Evolutionary conservation across 2,113 vertebrate genomes (phyloP).

Genomic region (Chlamydotis undulata): DNA sequence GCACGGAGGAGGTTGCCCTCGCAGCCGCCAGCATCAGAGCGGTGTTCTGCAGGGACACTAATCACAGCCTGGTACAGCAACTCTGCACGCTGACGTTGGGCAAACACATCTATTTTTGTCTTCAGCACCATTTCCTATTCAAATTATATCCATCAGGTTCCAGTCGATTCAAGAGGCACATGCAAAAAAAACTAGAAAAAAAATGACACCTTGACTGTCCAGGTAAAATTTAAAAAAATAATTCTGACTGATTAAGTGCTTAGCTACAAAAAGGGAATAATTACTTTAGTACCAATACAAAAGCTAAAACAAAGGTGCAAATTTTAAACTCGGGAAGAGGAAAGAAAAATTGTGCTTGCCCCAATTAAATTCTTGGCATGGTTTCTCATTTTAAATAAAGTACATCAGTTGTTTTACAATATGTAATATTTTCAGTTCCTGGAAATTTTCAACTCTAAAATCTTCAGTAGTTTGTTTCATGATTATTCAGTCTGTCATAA

Average conservation of each 20-base stretch:
- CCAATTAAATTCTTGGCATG: not conserved
- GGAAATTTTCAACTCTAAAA: not conserved
- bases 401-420: not conserved
- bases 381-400: not conserved
- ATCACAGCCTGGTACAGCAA: not conserved
- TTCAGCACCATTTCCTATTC: not conserved
- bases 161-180: not conserved
- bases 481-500: not conserved
- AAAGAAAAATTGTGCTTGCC: fast-evolving
- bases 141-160: not conserved
- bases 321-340: not conserved
- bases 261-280: not conserved
- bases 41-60: not conserved
- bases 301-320: not conserved
- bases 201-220: not conserved
- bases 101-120: not conserved
- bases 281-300: not conserved
- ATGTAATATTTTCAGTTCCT: not conserved
- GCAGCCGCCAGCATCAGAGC: not conserved
- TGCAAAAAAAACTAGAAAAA: not conserved
- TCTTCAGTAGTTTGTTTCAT: not conserved
- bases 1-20: not conserved
- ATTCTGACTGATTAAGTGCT: not conserved
- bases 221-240: not conserved
- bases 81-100: not conserved